Base-by-base conservation (phyloP, 2,888 invertebrate species). In the Sipha maydis region DNA sequence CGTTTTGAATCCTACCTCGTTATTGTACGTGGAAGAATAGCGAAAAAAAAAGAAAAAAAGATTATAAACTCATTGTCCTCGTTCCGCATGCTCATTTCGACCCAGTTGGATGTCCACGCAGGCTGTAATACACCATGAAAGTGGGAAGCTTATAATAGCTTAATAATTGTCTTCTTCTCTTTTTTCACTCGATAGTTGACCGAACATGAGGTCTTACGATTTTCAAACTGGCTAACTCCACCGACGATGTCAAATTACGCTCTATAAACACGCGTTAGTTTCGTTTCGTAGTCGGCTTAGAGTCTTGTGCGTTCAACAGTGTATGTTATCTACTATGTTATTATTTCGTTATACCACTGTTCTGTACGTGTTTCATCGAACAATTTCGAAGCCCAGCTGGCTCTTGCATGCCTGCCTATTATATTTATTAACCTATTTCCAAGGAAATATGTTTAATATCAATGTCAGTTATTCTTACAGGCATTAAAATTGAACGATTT, bases 31-130 rank as follows among this genome's bases (percentile, higher is more conserved):
- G 56, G 2, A 56, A 34, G 56, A 56, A 14, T 25, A 34, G 7
- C 61, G 61, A 80, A 61, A 80, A 80, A 80, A 69, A 71, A 73
- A 34, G 61, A 80, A 61, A 80, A 80, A 80, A 69, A 71, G 54
- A 34, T 34, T 34, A 34, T 34, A n/a, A n/a, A 28, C 75, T 38
- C 84, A 84, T 84, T 84, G 84, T 84, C 61, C 76, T 84, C 76
- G 76, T 76, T 76, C 11, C 75, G 56, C 38, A 7, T 56, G 73
- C 56, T 34, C 19, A n/a, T 56, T 71, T 83, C 38, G 28, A 0
- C 75, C 76, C 61, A 84, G 84, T 28, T n/a, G 76, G 61, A n/a
- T 38, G 78, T 77, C 77, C 9, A 28, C 7, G 1, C 41, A 61
- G 41, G 3, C 1, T 5, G 17, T 54, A 77, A 54, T 31, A 28